Evolutionary conservation across 1,140 invertebrate genomes (phyloP), one percentile per base, ranked within the genome.

Genomic region (Parasteatoda tepidariorum): DNA sequence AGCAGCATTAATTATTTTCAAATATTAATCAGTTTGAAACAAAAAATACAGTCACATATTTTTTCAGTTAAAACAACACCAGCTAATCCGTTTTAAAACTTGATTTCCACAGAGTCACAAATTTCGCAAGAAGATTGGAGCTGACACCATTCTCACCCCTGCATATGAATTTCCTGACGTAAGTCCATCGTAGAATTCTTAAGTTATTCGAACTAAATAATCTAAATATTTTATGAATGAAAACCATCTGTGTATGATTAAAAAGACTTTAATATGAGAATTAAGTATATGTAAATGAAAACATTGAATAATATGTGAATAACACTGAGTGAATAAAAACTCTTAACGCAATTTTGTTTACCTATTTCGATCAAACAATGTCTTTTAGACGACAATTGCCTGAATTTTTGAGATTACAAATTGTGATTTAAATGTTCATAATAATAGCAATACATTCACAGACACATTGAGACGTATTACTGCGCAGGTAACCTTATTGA

Each of bases 121-220:
- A 33, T 78, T 78, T 30, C 61, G 75, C 26, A 67, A 66, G 62
- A 78, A 78, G 48, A 30, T 78, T 24, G 62, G 62, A 24, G 75
- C 62, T 24, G 75, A 78, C 24, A 34, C 38, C 3, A 66, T 78
- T n/a, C 18, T 78, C 11, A 78, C 73, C 3, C 22, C 22, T 26
- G 38, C 38, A 18, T 67, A 67, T 24, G 62, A 78, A 26, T 18
- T 67, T 22, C 75, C 75, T 31, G 61, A 67, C 26, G 75, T 78
- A 55, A 61, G 31, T 26, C 9, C n/a, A 22, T 2, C 1, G 0
- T 9, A n/a, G 24, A 24, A 0, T 28, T 24, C 6, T 2, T 5
- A 13, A 54, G 34, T 0, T 15, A 13, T 0, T 34, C 7, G 4
- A 2, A 3, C 38, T 54, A 3, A 24, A 41, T 28, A 18, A 38